Evolutionary conservation across 2,888 invertebrate species (phyloP).

Genomic region (Eilema sororculum): DNA sequence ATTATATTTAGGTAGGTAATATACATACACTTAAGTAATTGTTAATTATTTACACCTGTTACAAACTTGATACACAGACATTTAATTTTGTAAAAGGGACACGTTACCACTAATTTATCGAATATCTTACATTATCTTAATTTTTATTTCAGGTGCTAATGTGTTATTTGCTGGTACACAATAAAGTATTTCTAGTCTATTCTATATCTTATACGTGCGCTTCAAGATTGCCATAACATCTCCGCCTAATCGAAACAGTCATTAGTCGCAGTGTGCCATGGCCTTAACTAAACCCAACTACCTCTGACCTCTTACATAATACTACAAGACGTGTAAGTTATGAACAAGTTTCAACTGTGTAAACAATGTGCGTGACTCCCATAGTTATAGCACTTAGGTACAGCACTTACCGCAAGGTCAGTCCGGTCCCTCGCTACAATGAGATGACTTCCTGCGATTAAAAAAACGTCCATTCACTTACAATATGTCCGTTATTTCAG

Average conservation of each 20-base stretch:
- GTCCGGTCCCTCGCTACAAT: conserved; percentile 29
- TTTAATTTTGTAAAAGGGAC: too few relatives aligned
- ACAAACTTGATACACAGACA: too few relatives aligned
- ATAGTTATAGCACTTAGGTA: conserved; percentile 34
- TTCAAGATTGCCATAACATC: neutral
- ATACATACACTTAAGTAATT: too few relatives aligned
- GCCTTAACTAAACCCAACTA: neutral
- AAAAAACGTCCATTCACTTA: conserved; percentile 34
- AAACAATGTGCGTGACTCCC: conserved; percentile 54
- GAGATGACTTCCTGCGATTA: conserved; percentile 42
- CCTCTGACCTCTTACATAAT: conserved; percentile 18
- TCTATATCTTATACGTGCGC: neutral
- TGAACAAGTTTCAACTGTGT: conserved; percentile 54
- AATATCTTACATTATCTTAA: too few relatives aligned
- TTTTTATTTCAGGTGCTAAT: too few relatives aligned
- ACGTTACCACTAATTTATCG: neutral
- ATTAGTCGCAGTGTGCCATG: neutral
- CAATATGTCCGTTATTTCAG: conserved; percentile 4
- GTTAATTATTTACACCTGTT: too few relatives aligned
- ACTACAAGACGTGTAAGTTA: conserved; percentile 39
- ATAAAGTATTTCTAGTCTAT: too few relatives aligned
- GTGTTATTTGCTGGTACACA: too few relatives aligned
- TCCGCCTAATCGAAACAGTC: neutral
- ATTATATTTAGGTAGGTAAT: too few relatives aligned
- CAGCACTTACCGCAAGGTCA: conserved; percentile 23